These are phyloP conservation scores for Rhinichthys klamathensis DNA, from an alignment of 2,113 vertebrate genomes.

Conservation along the genomic window DNA sequence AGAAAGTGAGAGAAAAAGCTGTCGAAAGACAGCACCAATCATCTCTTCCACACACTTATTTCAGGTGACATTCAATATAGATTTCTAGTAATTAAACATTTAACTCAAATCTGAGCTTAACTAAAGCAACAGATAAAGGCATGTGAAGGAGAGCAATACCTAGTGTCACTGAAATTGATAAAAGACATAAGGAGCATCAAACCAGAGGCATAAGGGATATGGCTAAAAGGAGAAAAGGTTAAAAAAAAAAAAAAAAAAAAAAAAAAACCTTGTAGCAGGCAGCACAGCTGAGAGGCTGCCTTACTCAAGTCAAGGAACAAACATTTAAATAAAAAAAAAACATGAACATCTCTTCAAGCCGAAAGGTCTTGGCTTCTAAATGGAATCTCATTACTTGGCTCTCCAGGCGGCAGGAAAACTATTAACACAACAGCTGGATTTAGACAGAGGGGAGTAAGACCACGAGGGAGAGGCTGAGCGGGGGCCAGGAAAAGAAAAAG, in stretches of 20 bases:
- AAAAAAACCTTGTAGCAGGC: not conserved
- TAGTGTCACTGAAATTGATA: not conserved
- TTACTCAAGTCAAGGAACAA: slow-evolving; percentile 31
- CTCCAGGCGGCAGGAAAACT: slow-evolving; percentile 56
- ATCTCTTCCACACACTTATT: not conserved
- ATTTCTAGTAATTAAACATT: not conserved
- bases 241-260: not conserved
- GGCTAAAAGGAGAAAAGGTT: not conserved
- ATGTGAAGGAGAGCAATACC: not conserved
- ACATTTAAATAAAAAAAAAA: slow-evolving; percentile 37
- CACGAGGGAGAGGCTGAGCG: not conserved
- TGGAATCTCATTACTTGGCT: slow-evolving; percentile 54
- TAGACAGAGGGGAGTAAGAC: slow-evolving; percentile 24
- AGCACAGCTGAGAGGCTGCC: not conserved
- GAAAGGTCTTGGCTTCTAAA: slow-evolving; percentile 42
- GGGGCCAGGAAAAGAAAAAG: not conserved
- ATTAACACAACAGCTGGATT: slow-evolving; percentile 64
- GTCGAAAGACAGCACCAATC: not conserved
- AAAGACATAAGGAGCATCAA: not conserved
- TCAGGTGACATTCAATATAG: slow-evolving; percentile 41
- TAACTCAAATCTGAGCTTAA: slow-evolving; percentile 7
- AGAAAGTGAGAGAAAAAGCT: not conserved
- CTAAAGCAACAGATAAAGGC: not conserved
- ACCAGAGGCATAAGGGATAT: not conserved
- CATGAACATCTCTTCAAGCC: slow-evolving; percentile 41